Evolutionary conservation across 2,113 vertebrate genomes (phyloP).

Genomic region (Dromaius novaehollandiae): DNA sequence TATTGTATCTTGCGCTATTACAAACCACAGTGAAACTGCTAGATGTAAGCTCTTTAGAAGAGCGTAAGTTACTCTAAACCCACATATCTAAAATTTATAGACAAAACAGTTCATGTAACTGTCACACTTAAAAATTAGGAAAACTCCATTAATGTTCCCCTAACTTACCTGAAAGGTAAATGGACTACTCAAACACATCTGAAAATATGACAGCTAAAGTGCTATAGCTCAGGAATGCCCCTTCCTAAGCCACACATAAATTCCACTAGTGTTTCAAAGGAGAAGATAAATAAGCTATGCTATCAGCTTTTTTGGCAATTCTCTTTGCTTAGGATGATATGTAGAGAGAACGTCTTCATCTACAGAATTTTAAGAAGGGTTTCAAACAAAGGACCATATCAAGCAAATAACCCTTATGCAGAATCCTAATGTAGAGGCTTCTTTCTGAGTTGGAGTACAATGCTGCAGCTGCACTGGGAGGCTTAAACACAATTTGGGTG

Average conservation of each 20-base stretch:
- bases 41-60: not conserved
- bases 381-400: not conserved
- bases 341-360: slow-evolving; percentile 20
- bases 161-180: not conserved
- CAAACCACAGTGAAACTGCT: not conserved
- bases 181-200: not conserved
- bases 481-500: not conserved
- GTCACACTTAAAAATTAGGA: slow-evolving; percentile 55
- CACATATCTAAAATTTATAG: slow-evolving; percentile 32
- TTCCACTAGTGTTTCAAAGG: slow-evolving; percentile 14
- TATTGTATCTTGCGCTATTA: not conserved
- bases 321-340: slow-evolving; percentile 15
- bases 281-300: slow-evolving; percentile 48
- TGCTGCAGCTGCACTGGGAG: not conserved
- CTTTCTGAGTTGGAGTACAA: not conserved
- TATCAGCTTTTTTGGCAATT: not conserved
- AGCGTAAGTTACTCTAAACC: not conserved
- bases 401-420: not conserved
- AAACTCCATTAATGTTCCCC: slow-evolving; percentile 15
- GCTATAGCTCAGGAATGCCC: slow-evolving; percentile 21
- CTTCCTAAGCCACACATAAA: slow-evolving; percentile 38
- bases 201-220: slow-evolving; percentile 1
- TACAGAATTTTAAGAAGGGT: slow-evolving; percentile 37
- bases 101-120: slow-evolving; percentile 26
- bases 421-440: not conserved